phyloP scores from a whole-genome alignment of 1,140 invertebrate genomes.

The Listronotus bonariensis region DNA sequence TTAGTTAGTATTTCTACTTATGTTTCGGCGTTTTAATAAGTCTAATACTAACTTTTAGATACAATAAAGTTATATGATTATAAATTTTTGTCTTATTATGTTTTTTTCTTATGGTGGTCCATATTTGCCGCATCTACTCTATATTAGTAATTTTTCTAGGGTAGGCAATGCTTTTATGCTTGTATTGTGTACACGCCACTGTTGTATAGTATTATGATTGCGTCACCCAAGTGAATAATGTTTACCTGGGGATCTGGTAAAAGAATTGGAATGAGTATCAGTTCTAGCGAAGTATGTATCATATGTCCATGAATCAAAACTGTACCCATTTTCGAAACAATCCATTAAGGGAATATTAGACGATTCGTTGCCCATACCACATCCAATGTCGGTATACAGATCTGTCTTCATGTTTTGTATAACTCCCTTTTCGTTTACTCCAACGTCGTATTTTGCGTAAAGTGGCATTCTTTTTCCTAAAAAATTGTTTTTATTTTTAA shows the following conservation, averaged over 20 bases:
- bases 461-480: constrained; percentile 58
- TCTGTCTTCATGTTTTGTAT: constrained; percentile 66
- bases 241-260: constrained; percentile 33
- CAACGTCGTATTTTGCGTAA: constrained; percentile 69
- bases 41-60: no score
- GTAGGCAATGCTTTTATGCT: no score
- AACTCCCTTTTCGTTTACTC: constrained; percentile 66
- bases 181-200: no score
- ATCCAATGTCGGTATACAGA: constrained; percentile 25
- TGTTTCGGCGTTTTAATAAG: no score
- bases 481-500: background rate
- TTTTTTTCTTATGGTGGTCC: no score
- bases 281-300: constrained; percentile 28
- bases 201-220: no score
- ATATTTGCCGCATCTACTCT: no score
- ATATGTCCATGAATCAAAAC: constrained; percentile 25
- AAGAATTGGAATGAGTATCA: constrained; percentile 30
- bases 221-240: no score
- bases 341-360: constrained; percentile 3
- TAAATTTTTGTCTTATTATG: no score
- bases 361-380: constrained; percentile 23
- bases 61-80: no score
- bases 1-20: no score
- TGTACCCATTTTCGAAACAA: constrained; percentile 29
- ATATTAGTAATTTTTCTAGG: no score